phyloP scores from a whole-genome alignment of 1,140 invertebrate species.

The Drosophila mojavensis region DNA sequence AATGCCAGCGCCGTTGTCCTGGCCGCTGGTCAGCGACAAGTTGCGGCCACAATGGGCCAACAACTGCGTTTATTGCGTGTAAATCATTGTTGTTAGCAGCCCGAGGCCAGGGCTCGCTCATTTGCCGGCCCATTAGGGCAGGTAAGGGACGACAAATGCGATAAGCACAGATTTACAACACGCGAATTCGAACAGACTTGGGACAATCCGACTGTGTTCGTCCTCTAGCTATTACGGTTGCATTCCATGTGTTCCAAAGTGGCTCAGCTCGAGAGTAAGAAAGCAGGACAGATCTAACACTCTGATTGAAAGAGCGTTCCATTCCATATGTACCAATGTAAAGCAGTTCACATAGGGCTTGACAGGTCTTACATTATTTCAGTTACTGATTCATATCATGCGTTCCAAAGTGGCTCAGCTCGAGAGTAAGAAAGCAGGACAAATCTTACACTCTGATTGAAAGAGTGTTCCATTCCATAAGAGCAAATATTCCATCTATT shows the following conservation, averaged over 20 bases:
- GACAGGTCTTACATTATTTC: no score
- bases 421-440: no score
- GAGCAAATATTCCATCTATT: no score
- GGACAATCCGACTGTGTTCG: background rate
- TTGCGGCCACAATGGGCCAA: constrained; percentile 19
- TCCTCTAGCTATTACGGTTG: background rate
- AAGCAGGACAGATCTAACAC: no score
- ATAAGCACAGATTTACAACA: constrained; percentile 4
- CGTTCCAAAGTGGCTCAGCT: background rate
- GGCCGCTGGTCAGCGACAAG: constrained; percentile 32
- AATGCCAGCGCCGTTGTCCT: constrained; percentile 38
- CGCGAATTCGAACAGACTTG: background rate
- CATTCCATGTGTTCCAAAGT: background rate
- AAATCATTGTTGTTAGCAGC: constrained; percentile 57
- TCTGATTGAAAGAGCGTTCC: no score
- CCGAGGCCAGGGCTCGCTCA: constrained; percentile 29
- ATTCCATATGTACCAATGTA: no score
- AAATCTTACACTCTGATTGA: no score
- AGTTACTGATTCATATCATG: background rate
- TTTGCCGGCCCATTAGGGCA: constrained; percentile 25
- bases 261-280: no score
- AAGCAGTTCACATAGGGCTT: no score
- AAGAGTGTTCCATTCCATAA: no score
- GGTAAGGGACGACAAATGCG: constrained; percentile 16
- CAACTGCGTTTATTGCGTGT: constrained; percentile 64